Conservation (phyloP, 1,140 invertebrate species). For the Musca domestica region DNA sequence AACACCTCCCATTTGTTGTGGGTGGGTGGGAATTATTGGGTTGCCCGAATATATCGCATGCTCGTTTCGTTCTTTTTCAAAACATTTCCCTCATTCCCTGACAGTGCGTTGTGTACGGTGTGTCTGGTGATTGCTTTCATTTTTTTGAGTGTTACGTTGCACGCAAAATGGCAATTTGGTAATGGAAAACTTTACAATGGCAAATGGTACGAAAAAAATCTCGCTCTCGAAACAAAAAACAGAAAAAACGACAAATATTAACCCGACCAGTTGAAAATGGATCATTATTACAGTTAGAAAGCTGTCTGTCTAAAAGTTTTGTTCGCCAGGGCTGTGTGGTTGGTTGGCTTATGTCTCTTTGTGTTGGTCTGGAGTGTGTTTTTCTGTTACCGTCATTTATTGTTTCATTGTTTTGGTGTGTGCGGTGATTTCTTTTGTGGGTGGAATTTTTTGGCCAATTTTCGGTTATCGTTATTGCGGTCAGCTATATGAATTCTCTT, state of each 20-base stretch:
- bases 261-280: background rate
- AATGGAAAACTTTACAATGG: background rate
- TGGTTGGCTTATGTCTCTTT: background rate
- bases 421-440: background rate
- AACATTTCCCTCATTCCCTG: background rate
- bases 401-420: background rate
- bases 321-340: background rate
- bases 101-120: background rate
- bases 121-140: conserved; percentile 12
- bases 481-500: background rate
- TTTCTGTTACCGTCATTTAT: background rate
- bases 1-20: background rate
- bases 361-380: background rate
- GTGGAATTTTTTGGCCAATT: conserved; percentile 17
- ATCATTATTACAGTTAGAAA: background rate
- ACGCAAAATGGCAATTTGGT: conserved; percentile 14
- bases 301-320: background rate
- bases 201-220: background rate
- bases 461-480: conserved; percentile 19
- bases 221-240: background rate
- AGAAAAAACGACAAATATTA: background rate
- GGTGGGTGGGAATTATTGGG: background rate
- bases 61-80: too few relatives aligned
- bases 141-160: background rate
- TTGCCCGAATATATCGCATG: too few relatives aligned